phyloP scores from a whole-genome alignment of 2,113 vertebrate genomes.

The Miniopterus natalensis region DNA sequence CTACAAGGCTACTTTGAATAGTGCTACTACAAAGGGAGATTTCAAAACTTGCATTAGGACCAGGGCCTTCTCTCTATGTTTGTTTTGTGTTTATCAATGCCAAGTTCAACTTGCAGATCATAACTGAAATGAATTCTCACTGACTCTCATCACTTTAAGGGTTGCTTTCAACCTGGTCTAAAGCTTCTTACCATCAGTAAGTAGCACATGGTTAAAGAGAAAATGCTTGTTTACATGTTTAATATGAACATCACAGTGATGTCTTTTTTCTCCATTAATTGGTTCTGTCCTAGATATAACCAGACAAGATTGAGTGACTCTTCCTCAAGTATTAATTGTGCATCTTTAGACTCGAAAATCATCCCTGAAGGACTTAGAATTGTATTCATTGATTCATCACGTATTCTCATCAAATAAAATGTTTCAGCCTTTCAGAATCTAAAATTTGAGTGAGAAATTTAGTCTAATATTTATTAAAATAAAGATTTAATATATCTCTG shows the following conservation, averaged over 20 bases:
- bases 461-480: neutral
- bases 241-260: neutral
- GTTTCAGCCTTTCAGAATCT: neutral
- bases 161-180: neutral
- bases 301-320: slow-evolving; percentile 42
- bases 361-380: slow-evolving; percentile 19
- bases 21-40: neutral
- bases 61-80: neutral
- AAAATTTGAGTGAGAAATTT: slow-evolving; percentile 1
- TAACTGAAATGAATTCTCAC: neutral
- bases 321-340: neutral
- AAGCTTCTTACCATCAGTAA: neutral
- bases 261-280: slow-evolving; percentile 18
- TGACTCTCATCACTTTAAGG: neutral
- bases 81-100: neutral
- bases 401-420: neutral
- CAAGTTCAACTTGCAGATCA: neutral
- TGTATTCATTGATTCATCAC: neutral
- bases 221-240: neutral
- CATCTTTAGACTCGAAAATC: slow-evolving; percentile 36
- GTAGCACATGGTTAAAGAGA: neutral
- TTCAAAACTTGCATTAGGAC: neutral
- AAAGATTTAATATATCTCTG: neutral
- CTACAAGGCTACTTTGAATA: neutral
- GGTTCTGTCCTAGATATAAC: neutral